These are phyloP conservation scores for Tetragnatha montana DNA, from an alignment of 2,888 invertebrate species.

Conservation along the genomic window DNA sequence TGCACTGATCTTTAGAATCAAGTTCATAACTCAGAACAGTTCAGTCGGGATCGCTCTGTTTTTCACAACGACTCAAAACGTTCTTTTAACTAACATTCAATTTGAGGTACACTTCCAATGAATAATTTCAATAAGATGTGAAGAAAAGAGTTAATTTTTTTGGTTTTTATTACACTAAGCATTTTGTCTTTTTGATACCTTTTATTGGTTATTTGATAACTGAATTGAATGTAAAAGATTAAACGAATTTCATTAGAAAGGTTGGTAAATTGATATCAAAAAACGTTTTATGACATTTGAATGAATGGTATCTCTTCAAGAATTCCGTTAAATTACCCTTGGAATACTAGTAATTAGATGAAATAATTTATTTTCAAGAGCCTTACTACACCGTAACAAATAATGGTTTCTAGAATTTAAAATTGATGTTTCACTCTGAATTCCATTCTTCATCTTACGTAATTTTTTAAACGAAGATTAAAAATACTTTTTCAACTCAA, in stretches of 20 bases:
- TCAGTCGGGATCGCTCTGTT: background rate
- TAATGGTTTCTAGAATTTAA: too few relatives aligned
- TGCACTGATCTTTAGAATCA: conserved; percentile 53
- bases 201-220: background rate
- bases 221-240: background rate
- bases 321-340: too few relatives aligned
- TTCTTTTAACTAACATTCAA: background rate
- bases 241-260: background rate
- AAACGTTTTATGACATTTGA: too few relatives aligned
- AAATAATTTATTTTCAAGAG: too few relatives aligned
- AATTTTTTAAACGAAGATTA: too few relatives aligned
- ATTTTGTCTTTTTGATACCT: background rate
- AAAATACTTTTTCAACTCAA: too few relatives aligned
- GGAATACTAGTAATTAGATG: too few relatives aligned
- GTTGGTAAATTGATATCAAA: background rate
- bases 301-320: too few relatives aligned
- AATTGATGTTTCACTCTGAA: too few relatives aligned
- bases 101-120: background rate
- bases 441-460: too few relatives aligned
- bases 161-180: background rate
- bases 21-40: conserved; percentile 5
- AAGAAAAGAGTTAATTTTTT: background rate
- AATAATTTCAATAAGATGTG: background rate
- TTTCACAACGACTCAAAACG: conserved; percentile 2
- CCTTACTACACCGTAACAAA: too few relatives aligned